Base-by-base conservation (phyloP, 1,140 invertebrate species). In the Colletes gigas region DNA sequence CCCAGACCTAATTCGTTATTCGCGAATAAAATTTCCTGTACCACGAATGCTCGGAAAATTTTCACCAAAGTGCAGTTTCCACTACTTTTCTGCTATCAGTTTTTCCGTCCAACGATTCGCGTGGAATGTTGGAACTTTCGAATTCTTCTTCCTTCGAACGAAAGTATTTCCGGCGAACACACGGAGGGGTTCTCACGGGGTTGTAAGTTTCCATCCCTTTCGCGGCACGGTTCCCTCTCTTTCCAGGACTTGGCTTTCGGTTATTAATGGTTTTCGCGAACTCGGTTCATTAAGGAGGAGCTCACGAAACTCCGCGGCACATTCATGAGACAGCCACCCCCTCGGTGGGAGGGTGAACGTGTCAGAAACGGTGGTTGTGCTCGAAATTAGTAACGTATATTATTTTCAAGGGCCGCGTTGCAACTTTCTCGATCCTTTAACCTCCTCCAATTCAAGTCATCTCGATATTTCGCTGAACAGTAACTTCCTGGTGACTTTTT, bases 231-330 rank as follows among this genome's bases (percentile, higher is more conserved):
- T 60, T 52, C 68, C 63, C 84, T 74, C 76, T 78, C 82, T 81
- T 88, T 59, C 66, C 59, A 15, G 50, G 68, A 74, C 60, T 89
- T 78, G 90, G 84, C 87, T 87, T 89, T 81, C 78, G 83, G 88
- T 92, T 92, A 92, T 92, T 92, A 92, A 92, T 92, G 91, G 91
- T 91, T 89, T 89, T 89, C 83, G 86, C 86, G 82, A 89, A 89
- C 84, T 80, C 82, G 83, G 91, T 92, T 92, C 90, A 92, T 92
- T 92, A 92, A 84, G 88, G 88, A 88, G 88, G 88, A 88, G 88
- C 89, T 81, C 63, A 84, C 86, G 88, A 89, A 91, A 90, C 90
- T 92, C 86, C 77, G 78, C 78, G 82, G 88, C 84, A 57, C 83
- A 84, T 88, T 89, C 86, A 83, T 78, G 72, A 85, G 87, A 83